These are phyloP conservation scores for Mormyrus proboscirostris DNA, from an alignment of 2,797 vertebrate genomes.

Conservation along the genomic window DNA sequence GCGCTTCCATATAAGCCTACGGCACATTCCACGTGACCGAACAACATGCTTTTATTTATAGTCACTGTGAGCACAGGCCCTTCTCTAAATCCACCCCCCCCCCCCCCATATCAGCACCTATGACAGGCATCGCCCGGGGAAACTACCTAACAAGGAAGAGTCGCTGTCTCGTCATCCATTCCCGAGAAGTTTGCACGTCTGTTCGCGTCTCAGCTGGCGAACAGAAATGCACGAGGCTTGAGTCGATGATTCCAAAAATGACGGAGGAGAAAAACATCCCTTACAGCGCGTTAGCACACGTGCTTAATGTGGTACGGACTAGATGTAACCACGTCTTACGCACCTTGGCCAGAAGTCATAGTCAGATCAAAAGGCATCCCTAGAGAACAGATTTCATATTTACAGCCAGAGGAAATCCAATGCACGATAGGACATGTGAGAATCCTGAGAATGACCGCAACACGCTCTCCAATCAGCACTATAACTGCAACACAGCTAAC, in stretches of 20 bases:
- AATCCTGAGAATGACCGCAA: background rate
- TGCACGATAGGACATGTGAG: background rate
- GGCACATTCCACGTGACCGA: conserved; percentile 51
- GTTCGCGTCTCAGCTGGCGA: background rate
- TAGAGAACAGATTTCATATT: background rate
- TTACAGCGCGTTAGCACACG: background rate
- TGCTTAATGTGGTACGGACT: background rate
- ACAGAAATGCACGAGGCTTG: background rate
- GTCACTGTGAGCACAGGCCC: conserved; percentile 49
- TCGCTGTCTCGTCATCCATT: background rate
- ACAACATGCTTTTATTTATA: conserved; percentile 64
- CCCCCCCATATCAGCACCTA: conserved; percentile 71
- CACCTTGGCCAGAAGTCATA: background rate
- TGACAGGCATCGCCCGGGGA: conserved; percentile 69
- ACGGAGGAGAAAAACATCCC: background rate
- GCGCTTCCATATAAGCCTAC: conserved; percentile 57
- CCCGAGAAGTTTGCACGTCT: background rate
- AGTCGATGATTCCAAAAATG: background rate
- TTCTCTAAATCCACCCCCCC: conserved; percentile 64
- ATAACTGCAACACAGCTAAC: background rate
- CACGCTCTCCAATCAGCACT: background rate
- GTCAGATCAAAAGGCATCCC: background rate
- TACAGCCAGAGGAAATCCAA: background rate
- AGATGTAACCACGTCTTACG: background rate
- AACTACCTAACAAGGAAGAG: conserved; percentile 59